Evolutionary conservation across 2,797 vertebrate species (phyloP).

Genomic region (Coranthus polyacanthus): DNA sequence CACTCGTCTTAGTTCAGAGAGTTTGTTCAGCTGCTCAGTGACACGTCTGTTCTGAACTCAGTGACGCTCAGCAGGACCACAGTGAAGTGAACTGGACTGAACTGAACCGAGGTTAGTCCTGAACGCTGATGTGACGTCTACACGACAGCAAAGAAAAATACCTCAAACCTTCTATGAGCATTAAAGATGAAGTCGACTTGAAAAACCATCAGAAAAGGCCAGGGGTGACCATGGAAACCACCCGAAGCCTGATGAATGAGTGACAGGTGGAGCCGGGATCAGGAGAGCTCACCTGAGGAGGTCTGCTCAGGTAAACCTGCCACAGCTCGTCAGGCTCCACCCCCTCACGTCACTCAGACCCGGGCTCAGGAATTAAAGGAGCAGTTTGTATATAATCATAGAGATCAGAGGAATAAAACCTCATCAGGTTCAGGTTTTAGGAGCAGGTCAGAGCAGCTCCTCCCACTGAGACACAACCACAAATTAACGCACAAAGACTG

Average conservation of each 20-base stretch:
- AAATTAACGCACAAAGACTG: conserved; percentile 54
- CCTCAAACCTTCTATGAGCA: too few relatives aligned
- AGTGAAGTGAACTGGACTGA: too few relatives aligned
- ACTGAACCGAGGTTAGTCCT: too few relatives aligned
- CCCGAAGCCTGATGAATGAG: too few relatives aligned
- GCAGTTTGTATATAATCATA: neutral
- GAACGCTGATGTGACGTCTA: too few relatives aligned
- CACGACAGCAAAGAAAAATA: too few relatives aligned
- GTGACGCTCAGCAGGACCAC: conserved; percentile 22
- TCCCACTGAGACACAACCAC: conserved; percentile 20
- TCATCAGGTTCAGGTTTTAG: conserved; percentile 53
- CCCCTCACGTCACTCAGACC: neutral
- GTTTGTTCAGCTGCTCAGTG: too few relatives aligned
- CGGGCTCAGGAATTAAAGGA: neutral
- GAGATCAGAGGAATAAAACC: conserved; percentile 27
- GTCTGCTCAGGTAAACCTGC: conserved; percentile 19
- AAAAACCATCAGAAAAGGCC: too few relatives aligned
- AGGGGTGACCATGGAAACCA: too few relatives aligned
- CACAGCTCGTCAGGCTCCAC: conserved; percentile 11
- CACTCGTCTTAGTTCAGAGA: too few relatives aligned
- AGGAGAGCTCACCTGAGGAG: conserved; percentile 40
- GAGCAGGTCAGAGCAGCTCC: conserved; percentile 16
- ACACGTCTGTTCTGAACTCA: conserved; percentile 45
- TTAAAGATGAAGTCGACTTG: too few relatives aligned
- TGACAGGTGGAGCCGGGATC: neutral